These are phyloP conservation scores for Drosophila bunnanda DNA, from an alignment of 2,888 invertebrate species.

Conservation along the genomic window DNA sequence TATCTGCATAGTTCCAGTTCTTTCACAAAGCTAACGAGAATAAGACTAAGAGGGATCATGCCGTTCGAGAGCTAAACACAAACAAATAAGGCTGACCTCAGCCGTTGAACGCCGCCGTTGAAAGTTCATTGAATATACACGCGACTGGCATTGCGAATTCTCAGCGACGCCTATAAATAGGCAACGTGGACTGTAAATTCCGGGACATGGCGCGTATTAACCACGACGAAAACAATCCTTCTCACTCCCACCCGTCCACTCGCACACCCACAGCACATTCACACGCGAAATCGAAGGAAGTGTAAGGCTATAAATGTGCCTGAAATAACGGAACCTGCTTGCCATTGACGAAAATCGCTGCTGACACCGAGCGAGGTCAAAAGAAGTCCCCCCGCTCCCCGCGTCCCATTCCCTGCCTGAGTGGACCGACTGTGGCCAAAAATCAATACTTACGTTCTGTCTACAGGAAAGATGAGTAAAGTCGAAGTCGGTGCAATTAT, in stretches of 20 bases:
- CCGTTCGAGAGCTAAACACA: slow-evolving; percentile 2
- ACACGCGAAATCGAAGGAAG: slow-evolving; percentile 25
- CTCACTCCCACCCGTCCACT: neutral
- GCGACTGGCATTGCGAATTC: slow-evolving; percentile 10
- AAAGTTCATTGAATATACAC: slow-evolving; percentile 49
- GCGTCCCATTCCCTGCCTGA: neutral
- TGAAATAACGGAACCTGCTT: slow-evolving; percentile 8
- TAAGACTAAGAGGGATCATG: slow-evolving; percentile 4
- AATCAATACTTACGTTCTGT: slow-evolving; percentile 71
- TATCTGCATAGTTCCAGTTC: neutral
- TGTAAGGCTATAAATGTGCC: slow-evolving; percentile 15
- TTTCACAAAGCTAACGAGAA: neutral
- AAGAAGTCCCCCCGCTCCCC: slow-evolving; percentile 10
- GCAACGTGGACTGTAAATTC: slow-evolving; percentile 49
- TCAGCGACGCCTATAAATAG: slow-evolving; percentile 46
- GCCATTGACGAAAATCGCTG: slow-evolving; percentile 67
- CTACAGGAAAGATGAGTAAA: slow-evolving; percentile 1
- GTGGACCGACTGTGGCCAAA: slow-evolving; percentile 16
- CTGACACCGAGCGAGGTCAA: slow-evolving; percentile 70
- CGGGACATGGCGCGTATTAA: slow-evolving; percentile 42
- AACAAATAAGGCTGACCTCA: slow-evolving; percentile 21
- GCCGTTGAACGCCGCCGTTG: slow-evolving; percentile 18
- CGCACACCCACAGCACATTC: slow-evolving; percentile 14
- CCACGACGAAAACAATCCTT: slow-evolving; percentile 50
- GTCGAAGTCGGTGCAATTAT: slow-evolving; percentile 2